Percentiles rank a stretch among this genome's conserved stretches.
These are phyloP conservation scores for Mus minutoides DNA, from an alignment of 2,797 vertebrate species.

Conservation along the genomic window DNA sequence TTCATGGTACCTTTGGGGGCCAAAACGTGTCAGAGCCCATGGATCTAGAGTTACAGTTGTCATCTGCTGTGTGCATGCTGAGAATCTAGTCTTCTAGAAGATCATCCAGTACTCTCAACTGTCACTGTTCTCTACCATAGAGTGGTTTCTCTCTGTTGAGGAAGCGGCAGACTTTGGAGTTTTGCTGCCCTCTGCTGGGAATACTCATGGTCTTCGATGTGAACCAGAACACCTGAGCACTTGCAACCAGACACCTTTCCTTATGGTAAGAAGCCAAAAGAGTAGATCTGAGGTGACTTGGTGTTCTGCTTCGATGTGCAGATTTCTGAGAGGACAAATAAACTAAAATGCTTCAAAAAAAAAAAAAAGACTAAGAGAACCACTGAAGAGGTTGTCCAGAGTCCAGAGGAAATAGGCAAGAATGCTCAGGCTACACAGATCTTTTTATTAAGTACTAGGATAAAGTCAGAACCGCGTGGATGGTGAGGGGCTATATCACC, in stretches of 20 bases:
- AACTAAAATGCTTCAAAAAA: too few species aligned
- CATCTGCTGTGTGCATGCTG: neutral
- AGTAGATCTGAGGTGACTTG: too few species aligned
- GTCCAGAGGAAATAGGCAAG: neutral
- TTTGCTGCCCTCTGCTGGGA: slow-evolving; percentile 77
- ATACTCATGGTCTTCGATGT: neutral
- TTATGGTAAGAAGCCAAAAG: neutral
- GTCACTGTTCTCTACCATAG: neutral
- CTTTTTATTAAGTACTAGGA: neutral
- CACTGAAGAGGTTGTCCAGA: neutral
- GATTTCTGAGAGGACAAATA: too few species aligned
- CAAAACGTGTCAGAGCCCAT: neutral
- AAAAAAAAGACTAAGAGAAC: neutral
- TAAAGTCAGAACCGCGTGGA: neutral
- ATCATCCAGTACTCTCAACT: neutral
- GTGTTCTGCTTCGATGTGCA: too few species aligned
- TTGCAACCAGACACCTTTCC: too few species aligned
- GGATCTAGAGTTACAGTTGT: neutral
- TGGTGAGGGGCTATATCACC: neutral
- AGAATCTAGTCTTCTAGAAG: neutral
- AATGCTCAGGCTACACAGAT: neutral
- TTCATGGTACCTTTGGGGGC: neutral
- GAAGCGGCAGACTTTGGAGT: neutral
- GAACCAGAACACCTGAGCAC: neutral
- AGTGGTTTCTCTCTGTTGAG: neutral